Percentiles rank a stretch among this genome's conserved stretches.
phyloP scores from a whole-genome alignment of 2,797 vertebrate genomes.

The Cheirogaleus major region DNA sequence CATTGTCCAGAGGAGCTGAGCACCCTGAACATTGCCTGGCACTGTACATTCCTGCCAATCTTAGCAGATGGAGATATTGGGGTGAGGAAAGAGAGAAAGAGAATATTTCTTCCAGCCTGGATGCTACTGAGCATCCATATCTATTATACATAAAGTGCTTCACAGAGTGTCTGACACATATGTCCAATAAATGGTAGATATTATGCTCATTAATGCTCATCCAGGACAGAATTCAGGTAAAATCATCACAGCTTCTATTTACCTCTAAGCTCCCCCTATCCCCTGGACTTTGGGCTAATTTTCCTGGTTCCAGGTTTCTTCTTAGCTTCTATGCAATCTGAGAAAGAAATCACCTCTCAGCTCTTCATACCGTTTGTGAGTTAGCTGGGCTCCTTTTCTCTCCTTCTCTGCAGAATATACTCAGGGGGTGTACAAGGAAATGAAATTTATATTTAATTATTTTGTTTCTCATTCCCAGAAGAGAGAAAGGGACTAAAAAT shows the following conservation, averaged over 20 bases:
- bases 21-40: not conserved
- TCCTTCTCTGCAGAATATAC: not conserved
- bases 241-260: not conserved
- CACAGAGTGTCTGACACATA: not conserved
- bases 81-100: not conserved
- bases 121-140: not conserved
- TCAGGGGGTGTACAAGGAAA: not conserved
- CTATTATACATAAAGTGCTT: not conserved
- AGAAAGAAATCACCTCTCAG: not conserved
- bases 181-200: not conserved
- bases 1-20: not conserved
- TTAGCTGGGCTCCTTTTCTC: not conserved
- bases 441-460: not conserved
- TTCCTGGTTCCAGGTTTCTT: not conserved
- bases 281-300: not conserved
- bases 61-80: not conserved
- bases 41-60: not conserved
- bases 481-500: not conserved
- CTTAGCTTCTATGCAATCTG: not conserved
- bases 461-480: slow-evolving; percentile 6
- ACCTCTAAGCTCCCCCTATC: not conserved
- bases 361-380: not conserved
- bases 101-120: not conserved
- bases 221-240: not conserved
- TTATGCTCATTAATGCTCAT: not conserved